Conservation (phyloP, 2,797 vertebrate species). For the Euphonia xanthogaster region DNA sequence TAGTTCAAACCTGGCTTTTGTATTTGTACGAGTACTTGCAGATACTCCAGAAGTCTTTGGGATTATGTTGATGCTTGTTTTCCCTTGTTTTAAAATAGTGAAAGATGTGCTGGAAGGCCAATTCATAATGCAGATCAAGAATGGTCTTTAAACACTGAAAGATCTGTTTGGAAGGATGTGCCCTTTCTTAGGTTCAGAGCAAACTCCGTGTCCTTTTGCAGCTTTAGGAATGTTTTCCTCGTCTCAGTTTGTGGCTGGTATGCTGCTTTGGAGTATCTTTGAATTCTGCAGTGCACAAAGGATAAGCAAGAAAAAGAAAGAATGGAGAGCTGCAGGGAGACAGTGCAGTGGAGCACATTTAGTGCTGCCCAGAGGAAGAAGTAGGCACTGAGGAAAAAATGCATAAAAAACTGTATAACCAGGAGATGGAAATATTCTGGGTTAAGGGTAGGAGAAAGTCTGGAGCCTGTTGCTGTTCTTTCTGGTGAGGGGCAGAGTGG, state of each 20-base stretch:
- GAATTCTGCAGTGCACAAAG: background rate
- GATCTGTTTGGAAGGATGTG: background rate
- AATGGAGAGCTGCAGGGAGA: background rate
- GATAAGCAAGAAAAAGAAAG: background rate
- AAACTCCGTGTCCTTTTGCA: background rate
- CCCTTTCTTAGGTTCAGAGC: background rate
- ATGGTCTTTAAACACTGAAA: background rate
- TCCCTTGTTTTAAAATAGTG: background rate
- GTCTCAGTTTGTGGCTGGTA: background rate
- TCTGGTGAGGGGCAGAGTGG: background rate
- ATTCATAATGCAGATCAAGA: background rate
- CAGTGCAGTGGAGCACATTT: background rate
- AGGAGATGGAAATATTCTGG: background rate
- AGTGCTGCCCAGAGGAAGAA: background rate
- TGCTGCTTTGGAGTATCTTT: background rate
- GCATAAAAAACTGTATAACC: background rate
- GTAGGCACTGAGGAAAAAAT: background rate
- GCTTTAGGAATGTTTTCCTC: background rate
- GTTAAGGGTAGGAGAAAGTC: background rate
- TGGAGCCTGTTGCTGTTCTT: background rate
- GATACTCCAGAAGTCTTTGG: background rate
- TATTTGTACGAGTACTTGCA: background rate
- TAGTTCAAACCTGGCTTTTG: background rate
- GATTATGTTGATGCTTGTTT: background rate
- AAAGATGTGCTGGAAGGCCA: background rate